Evolutionary conservation across 1,140 invertebrate species (phyloP).

Genomic region (Papilio aristodemus): DNA sequence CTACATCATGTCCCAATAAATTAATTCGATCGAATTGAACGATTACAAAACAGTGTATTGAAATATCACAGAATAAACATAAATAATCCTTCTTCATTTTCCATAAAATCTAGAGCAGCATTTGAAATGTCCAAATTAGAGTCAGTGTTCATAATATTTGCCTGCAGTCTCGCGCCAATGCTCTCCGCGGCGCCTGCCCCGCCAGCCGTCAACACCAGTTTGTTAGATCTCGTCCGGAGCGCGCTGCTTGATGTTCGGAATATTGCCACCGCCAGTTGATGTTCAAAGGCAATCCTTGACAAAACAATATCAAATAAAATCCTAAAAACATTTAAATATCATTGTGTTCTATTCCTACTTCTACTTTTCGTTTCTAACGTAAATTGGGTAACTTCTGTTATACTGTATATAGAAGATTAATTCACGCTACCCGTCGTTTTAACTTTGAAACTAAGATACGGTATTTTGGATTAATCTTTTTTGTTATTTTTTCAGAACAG

Average conservation of each 20-base stretch:
- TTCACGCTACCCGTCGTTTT: too few species aligned
- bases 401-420: too few species aligned
- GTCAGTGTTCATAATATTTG: constrained; percentile 11
- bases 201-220: constrained; percentile 88
- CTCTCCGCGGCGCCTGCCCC: constrained; percentile 73
- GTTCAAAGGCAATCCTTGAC: constrained; percentile 90
- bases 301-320: too few species aligned
- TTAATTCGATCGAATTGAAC: too few species aligned
- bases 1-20: too few species aligned
- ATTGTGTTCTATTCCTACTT: too few species aligned
- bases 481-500: too few species aligned
- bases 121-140: neutral
- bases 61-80: neutral
- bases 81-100: neutral
- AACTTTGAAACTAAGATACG: too few species aligned
- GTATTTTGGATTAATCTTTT: too few species aligned
- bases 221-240: constrained; percentile 61
- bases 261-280: constrained; percentile 93
- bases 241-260: constrained; percentile 89
- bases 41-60: neutral
- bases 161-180: neutral
- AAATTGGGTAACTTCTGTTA: too few species aligned
- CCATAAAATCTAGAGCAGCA: neutral
- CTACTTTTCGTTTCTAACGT: too few species aligned
- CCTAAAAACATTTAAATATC: too few species aligned